A percentile compares a stretch with the other conserved stretches of the same genome.
Evolutionary conservation across 2,113 vertebrate genomes (phyloP).

Genomic region (Monopterus albus): DNA sequence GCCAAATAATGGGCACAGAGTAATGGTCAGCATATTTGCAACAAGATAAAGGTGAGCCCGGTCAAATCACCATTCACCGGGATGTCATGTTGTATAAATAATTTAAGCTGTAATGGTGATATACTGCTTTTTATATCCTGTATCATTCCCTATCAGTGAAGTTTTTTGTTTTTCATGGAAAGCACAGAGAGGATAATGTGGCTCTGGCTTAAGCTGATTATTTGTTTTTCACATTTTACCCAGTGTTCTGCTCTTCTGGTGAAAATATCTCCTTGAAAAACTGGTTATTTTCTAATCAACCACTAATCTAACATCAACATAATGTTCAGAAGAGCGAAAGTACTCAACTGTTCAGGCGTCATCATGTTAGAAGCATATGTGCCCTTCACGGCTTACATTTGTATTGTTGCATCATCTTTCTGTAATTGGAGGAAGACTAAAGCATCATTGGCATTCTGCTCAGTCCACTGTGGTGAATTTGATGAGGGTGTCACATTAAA

Average conservation of each 20-base stretch:
- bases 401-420: conserved; percentile 25
- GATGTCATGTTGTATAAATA: conserved; percentile 54
- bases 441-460: conserved; percentile 75
- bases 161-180: conserved; percentile 28
- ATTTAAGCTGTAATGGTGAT: conserved; percentile 47
- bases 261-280: conserved; percentile 18
- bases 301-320: not conserved
- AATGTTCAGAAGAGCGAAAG: conserved; percentile 36
- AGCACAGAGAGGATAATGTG: conserved; percentile 21
- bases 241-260: not conserved
- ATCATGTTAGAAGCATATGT: conserved; percentile 34
- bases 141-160: conserved; percentile 38
- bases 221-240: not conserved
- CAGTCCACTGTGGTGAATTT: conserved; percentile 66
- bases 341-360: conserved; percentile 3
- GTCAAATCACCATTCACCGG: conserved; percentile 54
- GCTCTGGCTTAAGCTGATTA: conserved; percentile 10
- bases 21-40: conserved; percentile 67
- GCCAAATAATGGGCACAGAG: conserved; percentile 53
- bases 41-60: conserved; percentile 68
- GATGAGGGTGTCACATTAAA: conserved; percentile 80
- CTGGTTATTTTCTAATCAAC: conserved; percentile 29
- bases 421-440: conserved; percentile 62
- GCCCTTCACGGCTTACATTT: conserved; percentile 54
- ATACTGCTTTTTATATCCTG: conserved; percentile 32